Evolutionary conservation across 2,888 invertebrate species (phyloP).

Genomic region (Pegoplata infirma): DNA sequence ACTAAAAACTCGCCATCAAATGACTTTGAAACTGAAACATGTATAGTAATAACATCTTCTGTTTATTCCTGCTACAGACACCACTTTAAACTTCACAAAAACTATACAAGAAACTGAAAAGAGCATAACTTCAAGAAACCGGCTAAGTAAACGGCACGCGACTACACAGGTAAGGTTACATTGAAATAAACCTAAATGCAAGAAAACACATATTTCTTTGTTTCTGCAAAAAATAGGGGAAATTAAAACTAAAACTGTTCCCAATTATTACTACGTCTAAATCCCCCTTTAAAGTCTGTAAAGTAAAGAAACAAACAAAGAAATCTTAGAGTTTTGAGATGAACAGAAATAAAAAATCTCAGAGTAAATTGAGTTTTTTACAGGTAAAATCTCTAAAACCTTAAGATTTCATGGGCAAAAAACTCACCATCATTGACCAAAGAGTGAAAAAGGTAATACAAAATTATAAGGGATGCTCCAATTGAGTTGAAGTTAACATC

Average conservation of each 20-base stretch:
- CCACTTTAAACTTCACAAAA: background rate
- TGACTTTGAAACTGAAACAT: no score
- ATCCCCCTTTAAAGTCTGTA: conserved; percentile 28
- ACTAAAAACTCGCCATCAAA: no score
- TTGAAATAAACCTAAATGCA: background rate
- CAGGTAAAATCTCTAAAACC: conserved; percentile 32
- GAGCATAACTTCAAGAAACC: conserved; percentile 43
- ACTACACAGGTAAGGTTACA: conserved; percentile 52
- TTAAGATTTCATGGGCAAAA: conserved; percentile 10
- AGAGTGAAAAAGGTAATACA: conserved; percentile 40
- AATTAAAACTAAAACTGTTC: conserved; percentile 29
- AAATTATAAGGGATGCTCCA: conserved; percentile 32
- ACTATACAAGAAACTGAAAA: background rate
- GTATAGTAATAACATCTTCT: no score
- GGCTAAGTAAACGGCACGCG: conserved; percentile 71
- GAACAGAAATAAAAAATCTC: conserved; percentile 11
- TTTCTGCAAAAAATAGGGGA: background rate
- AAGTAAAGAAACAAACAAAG: background rate
- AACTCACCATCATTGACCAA: conserved; percentile 15
- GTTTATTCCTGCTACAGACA: no score
- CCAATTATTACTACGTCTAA: background rate
- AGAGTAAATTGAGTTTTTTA: conserved; percentile 50
- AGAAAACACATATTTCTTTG: background rate
- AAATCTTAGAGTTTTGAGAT: conserved; percentile 15
- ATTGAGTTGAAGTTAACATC: conserved; percentile 23